phyloP scores from a whole-genome alignment of 2,113 vertebrate genomes.

The Zosterops japonicus region DNA sequence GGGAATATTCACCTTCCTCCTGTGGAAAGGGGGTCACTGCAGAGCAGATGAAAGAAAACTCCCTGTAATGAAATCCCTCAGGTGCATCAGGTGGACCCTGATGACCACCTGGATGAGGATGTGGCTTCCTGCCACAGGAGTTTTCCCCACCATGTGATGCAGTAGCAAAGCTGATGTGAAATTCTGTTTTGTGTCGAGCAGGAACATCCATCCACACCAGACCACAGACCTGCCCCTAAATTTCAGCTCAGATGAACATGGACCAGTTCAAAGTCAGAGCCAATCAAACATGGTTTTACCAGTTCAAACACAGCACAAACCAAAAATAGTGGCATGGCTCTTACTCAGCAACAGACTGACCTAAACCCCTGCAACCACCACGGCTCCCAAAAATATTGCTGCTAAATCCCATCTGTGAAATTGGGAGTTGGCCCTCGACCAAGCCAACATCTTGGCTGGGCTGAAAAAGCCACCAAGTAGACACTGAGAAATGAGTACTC shows the following conservation, averaged over 20 bases:
- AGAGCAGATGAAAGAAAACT: neutral
- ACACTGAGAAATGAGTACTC: neutral
- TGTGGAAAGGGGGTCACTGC: neutral
- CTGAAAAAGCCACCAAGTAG: neutral
- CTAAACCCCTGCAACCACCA: neutral
- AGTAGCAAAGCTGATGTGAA: neutral
- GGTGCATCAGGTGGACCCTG: neutral
- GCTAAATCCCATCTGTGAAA: slow-evolving; percentile 52
- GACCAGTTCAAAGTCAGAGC: neutral
- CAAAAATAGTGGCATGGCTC: neutral
- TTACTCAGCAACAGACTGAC: slow-evolving; percentile 1
- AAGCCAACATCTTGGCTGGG: slow-evolving; percentile 16
- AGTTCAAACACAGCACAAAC: neutral
- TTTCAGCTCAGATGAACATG: neutral
- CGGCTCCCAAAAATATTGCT: neutral
- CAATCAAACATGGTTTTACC: neutral
- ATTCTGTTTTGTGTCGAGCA: neutral
- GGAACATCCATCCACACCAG: neutral
- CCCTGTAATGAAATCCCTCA: neutral
- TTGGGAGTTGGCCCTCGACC: neutral
- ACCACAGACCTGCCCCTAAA: neutral
- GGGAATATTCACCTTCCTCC: neutral
- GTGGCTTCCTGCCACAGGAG: neutral
- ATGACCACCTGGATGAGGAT: neutral
- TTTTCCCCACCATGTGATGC: neutral